A percentile compares a stretch with the other conserved stretches of the same genome.
phyloP scores from a whole-genome alignment of 53 echinoderm and acorn worm genomes.

The Holothuria scabra region DNA sequence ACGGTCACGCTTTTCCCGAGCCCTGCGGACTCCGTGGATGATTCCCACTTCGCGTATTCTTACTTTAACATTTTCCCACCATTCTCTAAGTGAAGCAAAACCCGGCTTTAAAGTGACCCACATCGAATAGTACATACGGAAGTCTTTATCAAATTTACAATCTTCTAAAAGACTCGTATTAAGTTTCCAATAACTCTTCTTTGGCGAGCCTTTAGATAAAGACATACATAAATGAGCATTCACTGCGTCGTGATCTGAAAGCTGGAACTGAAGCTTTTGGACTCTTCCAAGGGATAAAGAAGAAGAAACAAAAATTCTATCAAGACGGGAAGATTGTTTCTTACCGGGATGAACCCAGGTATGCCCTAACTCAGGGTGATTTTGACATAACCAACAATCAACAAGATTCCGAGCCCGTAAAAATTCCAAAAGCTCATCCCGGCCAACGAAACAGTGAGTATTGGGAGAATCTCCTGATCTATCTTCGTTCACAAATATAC shows the following conservation, averaged over 20 bases:
- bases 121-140: not conserved
- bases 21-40: too few species aligned
- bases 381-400: too few species aligned
- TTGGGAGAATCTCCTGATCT: not conserved
- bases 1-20: too few species aligned
- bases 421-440: too few species aligned
- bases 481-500: not conserved
- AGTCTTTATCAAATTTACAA: not conserved
- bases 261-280: not conserved
- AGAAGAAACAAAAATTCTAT: not conserved
- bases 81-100: not conserved
- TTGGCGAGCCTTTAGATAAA: not conserved
- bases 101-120: constrained; percentile 14
- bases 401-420: too few species aligned
- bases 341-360: too few species aligned
- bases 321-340: not conserved
- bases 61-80: constrained; percentile 13
- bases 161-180: not conserved
- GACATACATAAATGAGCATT: not conserved
- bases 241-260: not conserved
- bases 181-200: not conserved
- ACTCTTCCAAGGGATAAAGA: not conserved
- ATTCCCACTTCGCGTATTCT: not conserved
- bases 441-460: not conserved
- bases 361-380: too few species aligned